Percentiles rank a stretch among this genome's conserved stretches.
These are phyloP conservation scores for Brienomyrus longianalis DNA, from an alignment of 2,113 vertebrate genomes.

Conservation along the genomic window DNA sequence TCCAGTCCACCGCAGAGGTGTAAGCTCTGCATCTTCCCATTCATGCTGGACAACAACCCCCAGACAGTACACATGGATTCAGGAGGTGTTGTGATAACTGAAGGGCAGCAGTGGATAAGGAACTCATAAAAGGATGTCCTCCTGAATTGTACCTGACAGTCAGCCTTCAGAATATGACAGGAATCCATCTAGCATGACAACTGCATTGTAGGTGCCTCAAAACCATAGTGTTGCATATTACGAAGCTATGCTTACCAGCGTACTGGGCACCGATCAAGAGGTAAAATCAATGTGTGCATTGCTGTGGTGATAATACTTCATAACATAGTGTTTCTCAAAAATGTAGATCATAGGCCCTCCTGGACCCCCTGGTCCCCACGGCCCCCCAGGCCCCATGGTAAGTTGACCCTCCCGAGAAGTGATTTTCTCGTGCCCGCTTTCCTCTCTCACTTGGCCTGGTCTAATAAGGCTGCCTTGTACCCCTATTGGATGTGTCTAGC, in stretches of 20 bases:
- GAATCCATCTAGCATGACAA: neutral
- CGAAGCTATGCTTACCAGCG: neutral
- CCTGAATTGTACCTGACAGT: neutral
- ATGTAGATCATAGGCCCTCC: constrained; percentile 81
- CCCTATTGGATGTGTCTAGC: neutral
- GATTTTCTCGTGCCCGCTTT: neutral
- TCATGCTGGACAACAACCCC: neutral
- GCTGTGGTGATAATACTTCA: neutral
- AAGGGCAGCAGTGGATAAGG: neutral
- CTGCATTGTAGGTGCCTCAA: neutral
- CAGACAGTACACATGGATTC: neutral
- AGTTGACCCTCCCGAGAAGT: constrained; percentile 36
- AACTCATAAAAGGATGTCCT: neutral
- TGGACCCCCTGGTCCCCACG: constrained; percentile 82
- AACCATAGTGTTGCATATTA: neutral
- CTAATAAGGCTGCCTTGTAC: neutral
- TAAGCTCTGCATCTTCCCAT: neutral
- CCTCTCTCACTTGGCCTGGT: neutral
- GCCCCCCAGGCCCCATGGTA: constrained; percentile 94
- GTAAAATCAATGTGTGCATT: neutral
- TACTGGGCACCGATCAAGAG: neutral
- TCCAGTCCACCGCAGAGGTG: neutral
- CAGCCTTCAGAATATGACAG: neutral
- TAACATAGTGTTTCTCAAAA: constrained; percentile 16
- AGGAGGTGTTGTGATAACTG: neutral